Conservation (phyloP, 2,888 invertebrate species). For the Trachelus stipa region DNA sequence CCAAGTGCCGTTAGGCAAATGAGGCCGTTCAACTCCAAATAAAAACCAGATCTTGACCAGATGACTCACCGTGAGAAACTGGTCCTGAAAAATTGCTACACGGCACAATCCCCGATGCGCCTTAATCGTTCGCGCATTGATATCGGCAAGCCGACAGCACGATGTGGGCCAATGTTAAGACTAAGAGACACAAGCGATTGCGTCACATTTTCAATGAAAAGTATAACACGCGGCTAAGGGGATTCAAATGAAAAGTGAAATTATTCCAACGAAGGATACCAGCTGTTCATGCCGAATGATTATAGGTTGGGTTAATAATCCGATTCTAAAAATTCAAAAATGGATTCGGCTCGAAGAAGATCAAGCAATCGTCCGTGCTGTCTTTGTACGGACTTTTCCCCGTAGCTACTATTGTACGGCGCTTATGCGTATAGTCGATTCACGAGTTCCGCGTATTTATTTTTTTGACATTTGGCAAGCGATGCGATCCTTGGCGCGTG, state of each 20-base stretch:
- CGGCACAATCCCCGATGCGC: background rate
- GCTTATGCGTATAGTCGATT: too few species aligned
- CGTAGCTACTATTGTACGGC: background rate
- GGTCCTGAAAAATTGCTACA: constrained; percentile 30
- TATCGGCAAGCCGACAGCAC: background rate
- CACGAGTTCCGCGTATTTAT: too few species aligned
- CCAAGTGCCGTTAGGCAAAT: constrained; percentile 10
- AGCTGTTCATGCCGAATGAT: background rate
- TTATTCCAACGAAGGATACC: background rate
- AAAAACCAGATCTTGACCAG: constrained; percentile 7
- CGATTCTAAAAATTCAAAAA: background rate
- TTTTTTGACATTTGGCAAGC: too few species aligned
- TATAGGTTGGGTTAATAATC: too few species aligned
- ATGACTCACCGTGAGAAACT: constrained; percentile 36
- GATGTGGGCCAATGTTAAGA: background rate
- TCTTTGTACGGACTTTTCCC: background rate
- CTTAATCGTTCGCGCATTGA: background rate
- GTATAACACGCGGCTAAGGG: background rate
- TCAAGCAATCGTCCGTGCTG: background rate
- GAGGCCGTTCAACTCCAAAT: constrained; percentile 32
- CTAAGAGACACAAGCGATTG: background rate
- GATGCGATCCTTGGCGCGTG: too few species aligned
- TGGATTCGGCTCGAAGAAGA: background rate
- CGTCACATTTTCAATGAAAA: background rate
- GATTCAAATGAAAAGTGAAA: background rate